Percentiles rank a stretch among this genome's conserved stretches.
Conservation (phyloP, 2,888 invertebrate genomes). For the Oxytorus armatus region DNA sequence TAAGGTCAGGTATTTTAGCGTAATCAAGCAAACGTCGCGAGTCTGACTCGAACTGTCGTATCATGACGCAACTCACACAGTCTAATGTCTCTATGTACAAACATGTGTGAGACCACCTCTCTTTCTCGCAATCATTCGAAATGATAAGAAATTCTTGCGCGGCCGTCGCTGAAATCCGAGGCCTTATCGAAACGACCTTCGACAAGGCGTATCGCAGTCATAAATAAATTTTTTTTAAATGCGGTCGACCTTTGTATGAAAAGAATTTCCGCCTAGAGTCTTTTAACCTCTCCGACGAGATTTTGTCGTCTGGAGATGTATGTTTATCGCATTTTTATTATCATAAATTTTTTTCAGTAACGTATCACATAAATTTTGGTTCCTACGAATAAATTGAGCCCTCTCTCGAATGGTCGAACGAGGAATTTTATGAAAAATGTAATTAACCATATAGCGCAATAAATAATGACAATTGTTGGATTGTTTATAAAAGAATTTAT, state of each 20-base stretch:
- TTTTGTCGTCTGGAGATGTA: no score
- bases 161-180: conserved; percentile 14
- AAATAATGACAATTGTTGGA: no score
- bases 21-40: conserved; percentile 71
- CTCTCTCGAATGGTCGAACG: no score
- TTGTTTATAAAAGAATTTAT: no score
- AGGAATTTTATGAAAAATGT: no score
- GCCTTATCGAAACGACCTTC: conserved; percentile 56
- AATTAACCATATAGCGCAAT: no score
- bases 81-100: conserved; percentile 6
- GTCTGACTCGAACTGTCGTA: conserved; percentile 33
- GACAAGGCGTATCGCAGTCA: conserved; percentile 30
- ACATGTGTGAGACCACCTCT: neutral
- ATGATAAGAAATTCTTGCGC: conserved; percentile 69
- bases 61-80: conserved; percentile 72
- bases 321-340: no score
- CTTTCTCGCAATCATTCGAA: conserved; percentile 65
- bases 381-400: no score
- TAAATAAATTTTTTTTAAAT: conserved; percentile 13
- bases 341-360: no score
- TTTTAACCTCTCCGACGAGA: no score
- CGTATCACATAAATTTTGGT: no score
- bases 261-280: conserved; percentile 4
- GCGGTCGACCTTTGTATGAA: neutral
- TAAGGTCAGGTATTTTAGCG: conserved; percentile 80